These are phyloP conservation scores for Epistrophella euchroma DNA, from an alignment of 2,888 invertebrate genomes.

Conservation along the genomic window DNA sequence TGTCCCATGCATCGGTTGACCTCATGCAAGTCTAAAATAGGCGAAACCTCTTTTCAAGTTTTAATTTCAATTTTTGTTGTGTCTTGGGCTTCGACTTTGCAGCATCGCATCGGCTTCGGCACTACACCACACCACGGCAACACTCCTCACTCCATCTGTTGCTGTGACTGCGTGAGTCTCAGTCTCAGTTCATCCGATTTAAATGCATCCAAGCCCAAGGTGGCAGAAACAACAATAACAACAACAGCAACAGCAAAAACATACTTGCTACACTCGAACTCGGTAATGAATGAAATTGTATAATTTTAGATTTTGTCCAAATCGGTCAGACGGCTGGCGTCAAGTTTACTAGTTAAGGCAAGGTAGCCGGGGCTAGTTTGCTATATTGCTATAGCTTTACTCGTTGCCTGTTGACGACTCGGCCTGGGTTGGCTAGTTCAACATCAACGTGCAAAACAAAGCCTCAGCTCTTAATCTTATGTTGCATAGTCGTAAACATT, in stretches of 20 bases:
- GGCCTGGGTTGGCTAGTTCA: slow-evolving; percentile 32
- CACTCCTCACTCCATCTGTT: slow-evolving; percentile 4
- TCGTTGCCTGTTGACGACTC: slow-evolving; percentile 5
- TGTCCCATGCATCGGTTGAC: slow-evolving; percentile 67
- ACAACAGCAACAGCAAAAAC: slow-evolving; percentile 1
- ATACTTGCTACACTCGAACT: slow-evolving; percentile 31
- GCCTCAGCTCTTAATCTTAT: slow-evolving; percentile 29
- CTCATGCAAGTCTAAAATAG: slow-evolving; percentile 70
- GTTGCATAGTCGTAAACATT: slow-evolving; percentile 39
- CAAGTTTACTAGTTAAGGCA: slow-evolving; percentile 75
- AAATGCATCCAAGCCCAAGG: slow-evolving; percentile 74
- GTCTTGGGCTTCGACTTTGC: slow-evolving; percentile 46
- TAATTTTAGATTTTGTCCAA: slow-evolving; percentile 74
- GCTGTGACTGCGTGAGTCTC: neutral
- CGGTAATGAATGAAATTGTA: slow-evolving; percentile 73
- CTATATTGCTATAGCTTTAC: neutral
- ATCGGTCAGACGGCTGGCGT: slow-evolving; percentile 75
- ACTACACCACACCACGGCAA: slow-evolving; percentile 16
- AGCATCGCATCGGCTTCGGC: neutral
- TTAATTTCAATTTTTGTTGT: slow-evolving; percentile 66
- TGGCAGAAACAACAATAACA: slow-evolving; percentile 39
- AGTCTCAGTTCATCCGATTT: slow-evolving; percentile 64
- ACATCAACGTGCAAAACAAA: slow-evolving; percentile 52
- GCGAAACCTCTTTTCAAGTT: slow-evolving; percentile 73
- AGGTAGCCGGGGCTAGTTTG: slow-evolving; percentile 64